Evolutionary conservation across 2,888 invertebrate species (phyloP), one percentile per base, ranked within the genome.

Genomic region (Epicampocera succincta): DNA sequence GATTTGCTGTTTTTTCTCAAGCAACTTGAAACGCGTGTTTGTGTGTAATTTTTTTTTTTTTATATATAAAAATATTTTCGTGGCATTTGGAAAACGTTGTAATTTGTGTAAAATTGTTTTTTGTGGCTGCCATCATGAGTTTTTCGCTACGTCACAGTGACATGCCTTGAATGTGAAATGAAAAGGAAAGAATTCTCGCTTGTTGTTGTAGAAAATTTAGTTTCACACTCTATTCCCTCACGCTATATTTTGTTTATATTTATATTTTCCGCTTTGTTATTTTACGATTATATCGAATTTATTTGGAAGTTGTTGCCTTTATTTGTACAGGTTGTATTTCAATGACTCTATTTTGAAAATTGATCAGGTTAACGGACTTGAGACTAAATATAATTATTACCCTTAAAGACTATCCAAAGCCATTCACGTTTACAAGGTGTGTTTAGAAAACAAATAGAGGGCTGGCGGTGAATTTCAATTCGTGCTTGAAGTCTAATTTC

Each of bases 181-280:
- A 60, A 68, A 48, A 63, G 29, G 33, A 15, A 50, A 69, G 1
- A 33, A 33, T 33, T 68, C 17, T 75, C 63, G 58, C 65, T 75
- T 66, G 80, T 44, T 71, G 40, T 71, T 65, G 56, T 71, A 58
- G 38, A 75, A 65, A 65, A 48, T 60, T 65, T 71, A 25, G 68
- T 29, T 61, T 74, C 21, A 42, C 40, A 42, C 46, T 42, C 44
- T 50, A 12, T 33, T 56, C 48, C 50, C 40, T 46, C 12, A 11
- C 1, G 38, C 15, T 46, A 5, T 17, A 11, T 42, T 50, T n/a
- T 50, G 8, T 50, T 0, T 21, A 50, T 11, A 38, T 56, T 38
- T 2, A 40, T 1, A 19, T 0, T 3, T 40, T 40, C 15, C 33
- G 3, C 15, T 33, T 56, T 33, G 54, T 6, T 33, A 2, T 19